These are phyloP conservation scores for Hemistola chrysoprasaria DNA, from an alignment of 2,888 invertebrate species.

Conservation along the genomic window DNA sequence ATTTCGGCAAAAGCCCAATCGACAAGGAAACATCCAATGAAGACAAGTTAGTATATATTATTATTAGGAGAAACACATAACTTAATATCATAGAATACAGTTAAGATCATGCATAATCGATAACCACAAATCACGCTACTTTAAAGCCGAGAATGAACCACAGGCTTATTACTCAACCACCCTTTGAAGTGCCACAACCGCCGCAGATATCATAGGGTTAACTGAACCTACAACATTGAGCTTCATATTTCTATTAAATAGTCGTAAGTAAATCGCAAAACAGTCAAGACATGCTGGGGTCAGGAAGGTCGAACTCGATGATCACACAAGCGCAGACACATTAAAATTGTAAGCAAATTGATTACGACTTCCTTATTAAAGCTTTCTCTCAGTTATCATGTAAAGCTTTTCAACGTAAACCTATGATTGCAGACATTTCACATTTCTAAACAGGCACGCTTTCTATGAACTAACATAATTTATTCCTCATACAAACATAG, in stretches of 20 bases:
- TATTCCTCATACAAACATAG: no score
- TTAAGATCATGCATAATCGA: slow-evolving; percentile 37
- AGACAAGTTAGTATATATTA: no score
- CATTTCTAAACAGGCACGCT: no score
- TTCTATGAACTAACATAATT: no score
- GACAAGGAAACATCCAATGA: no score
- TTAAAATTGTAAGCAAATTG: slow-evolving; percentile 1
- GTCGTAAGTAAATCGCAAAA: slow-evolving; percentile 20
- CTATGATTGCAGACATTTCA: no score
- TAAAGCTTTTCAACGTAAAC: no score
- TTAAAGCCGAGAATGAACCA: slow-evolving; percentile 40
- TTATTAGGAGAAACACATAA: slow-evolving; percentile 1
- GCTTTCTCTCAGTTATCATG: no score
- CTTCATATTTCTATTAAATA: slow-evolving; percentile 33
- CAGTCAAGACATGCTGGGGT: slow-evolving; percentile 4
- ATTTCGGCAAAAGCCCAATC: no score
- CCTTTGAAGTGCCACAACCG: slow-evolving; percentile 35
- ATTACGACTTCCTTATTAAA: not conserved
- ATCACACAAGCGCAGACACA: slow-evolving; percentile 14
- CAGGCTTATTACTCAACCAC: slow-evolving; percentile 42
- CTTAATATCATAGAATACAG: slow-evolving; percentile 14
- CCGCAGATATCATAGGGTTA: slow-evolving; percentile 44
- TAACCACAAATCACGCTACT: slow-evolving; percentile 45
- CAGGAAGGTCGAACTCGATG: slow-evolving; percentile 12
- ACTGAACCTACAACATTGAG: slow-evolving; percentile 33